phyloP scores from a whole-genome alignment of 1,140 invertebrate genomes.

The Papilio machaon region DNA sequence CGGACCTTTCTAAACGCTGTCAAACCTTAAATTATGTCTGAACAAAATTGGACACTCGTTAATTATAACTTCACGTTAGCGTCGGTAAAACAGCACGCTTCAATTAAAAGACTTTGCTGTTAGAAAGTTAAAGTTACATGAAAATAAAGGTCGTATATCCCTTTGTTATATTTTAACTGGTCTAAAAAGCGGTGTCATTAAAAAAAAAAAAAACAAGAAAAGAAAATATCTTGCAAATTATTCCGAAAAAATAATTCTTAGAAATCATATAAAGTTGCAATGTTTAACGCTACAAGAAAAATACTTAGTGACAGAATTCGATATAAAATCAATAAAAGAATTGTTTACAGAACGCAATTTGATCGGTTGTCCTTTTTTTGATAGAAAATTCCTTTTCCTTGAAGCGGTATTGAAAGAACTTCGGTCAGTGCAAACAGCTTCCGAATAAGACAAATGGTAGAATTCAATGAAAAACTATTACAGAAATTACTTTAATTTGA shows the following conservation, averaged over 20 bases:
- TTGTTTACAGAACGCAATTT: slow-evolving; percentile 68
- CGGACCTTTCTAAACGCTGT: slow-evolving; percentile 47
- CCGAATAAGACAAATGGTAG: slow-evolving; percentile 65
- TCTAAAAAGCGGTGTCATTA: not conserved
- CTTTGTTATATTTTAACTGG: not conserved
- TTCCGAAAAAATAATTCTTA: too few relatives aligned
- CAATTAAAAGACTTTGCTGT: slow-evolving; percentile 57
- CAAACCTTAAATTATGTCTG: slow-evolving; percentile 59
- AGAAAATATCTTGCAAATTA: too few relatives aligned
- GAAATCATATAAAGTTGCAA: not conserved
- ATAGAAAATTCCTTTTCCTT: slow-evolving; percentile 70
- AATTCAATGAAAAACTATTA: slow-evolving; percentile 47
- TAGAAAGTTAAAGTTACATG: slow-evolving; percentile 39
- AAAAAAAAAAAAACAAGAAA: too few relatives aligned
- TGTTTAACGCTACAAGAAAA: not conserved
- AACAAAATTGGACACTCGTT: slow-evolving; percentile 58
- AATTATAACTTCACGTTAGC: slow-evolving; percentile 67
- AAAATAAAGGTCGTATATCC: slow-evolving; percentile 22
- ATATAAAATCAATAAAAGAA: slow-evolving; percentile 70
- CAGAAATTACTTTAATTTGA: not conserved
- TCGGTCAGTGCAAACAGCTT: slow-evolving; percentile 58
- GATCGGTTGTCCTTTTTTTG: slow-evolving; percentile 68
- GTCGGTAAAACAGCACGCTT: slow-evolving; percentile 57
- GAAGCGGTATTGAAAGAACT: slow-evolving; percentile 53
- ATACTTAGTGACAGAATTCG: slow-evolving; percentile 43